phyloP scores from a whole-genome alignment of 2,113 vertebrate species.

The Nanorana parkeri region DNA sequence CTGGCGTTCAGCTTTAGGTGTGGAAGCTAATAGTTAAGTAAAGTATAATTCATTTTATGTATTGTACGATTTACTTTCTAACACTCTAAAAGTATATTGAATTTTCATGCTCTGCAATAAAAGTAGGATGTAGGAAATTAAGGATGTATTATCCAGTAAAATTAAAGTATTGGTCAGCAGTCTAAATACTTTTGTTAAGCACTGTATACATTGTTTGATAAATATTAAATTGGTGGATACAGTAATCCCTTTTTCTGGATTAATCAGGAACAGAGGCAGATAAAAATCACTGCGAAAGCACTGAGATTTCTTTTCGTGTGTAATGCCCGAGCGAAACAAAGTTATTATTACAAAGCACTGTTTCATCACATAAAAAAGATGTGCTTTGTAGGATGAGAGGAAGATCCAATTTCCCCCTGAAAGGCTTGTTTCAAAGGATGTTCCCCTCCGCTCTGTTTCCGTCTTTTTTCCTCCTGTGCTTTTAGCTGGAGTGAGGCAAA shows the following conservation, averaged over 20 bases:
- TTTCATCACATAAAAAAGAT: conserved; percentile 30
- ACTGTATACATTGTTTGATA: no score
- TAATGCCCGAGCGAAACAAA: conserved; percentile 8
- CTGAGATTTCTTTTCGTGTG: neutral
- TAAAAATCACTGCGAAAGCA: neutral
- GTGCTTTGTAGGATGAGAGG: conserved; percentile 7
- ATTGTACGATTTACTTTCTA: no score
- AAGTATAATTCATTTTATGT: no score
- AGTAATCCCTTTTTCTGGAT: neutral
- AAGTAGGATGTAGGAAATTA: no score
- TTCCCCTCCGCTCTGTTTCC: conserved; percentile 18
- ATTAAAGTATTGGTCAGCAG: no score
- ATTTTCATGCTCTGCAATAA: no score
- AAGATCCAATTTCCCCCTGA: conserved; percentile 4
- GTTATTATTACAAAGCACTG: conserved; percentile 30
- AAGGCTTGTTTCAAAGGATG: conserved; percentile 19
- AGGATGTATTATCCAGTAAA: no score
- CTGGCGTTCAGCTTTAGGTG: no score
- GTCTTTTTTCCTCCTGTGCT: conserved; percentile 1
- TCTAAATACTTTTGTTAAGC: no score
- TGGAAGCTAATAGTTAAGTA: no score
- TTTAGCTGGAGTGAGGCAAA: conserved; percentile 7
- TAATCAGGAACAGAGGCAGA: neutral
- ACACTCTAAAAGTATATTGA: no score
- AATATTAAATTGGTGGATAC: neutral